A percentile compares a stretch with the other conserved stretches of the same genome.
Conservation (phyloP, 2,888 invertebrate species). For the Thysanoteuthis rhombus region DNA sequence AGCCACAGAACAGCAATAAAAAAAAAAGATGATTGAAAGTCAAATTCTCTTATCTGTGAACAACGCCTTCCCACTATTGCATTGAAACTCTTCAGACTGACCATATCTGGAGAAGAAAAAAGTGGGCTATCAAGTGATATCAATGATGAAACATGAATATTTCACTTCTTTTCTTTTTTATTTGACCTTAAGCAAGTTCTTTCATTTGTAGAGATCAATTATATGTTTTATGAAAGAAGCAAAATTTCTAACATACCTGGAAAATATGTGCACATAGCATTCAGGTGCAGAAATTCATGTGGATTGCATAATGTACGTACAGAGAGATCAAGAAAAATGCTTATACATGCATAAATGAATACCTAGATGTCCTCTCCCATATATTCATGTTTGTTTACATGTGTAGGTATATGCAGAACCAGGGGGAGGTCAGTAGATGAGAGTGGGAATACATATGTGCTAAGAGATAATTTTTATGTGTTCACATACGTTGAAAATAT, state of each 20-base stretch:
- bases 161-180: not conserved
- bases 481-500: not conserved
- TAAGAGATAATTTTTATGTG: not conserved
- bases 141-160: not conserved
- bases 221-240: not conserved
- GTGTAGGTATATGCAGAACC: not conserved
- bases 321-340: not conserved
- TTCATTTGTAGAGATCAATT: not conserved
- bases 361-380: not conserved
- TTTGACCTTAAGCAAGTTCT: not conserved
- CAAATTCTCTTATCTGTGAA: too few relatives aligned
- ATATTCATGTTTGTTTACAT: not conserved
- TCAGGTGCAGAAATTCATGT: not conserved
- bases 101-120: not conserved
- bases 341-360: not conserved
- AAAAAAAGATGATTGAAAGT: too few relatives aligned
- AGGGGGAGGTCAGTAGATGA: not conserved
- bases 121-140: not conserved
- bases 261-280: not conserved
- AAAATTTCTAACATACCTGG: not conserved
- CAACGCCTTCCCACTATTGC: too few relatives aligned
- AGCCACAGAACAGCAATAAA: not conserved
- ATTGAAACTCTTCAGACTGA: not conserved
- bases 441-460: not conserved
- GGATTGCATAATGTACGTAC: not conserved